Conservation (phyloP, 2,113 vertebrate species). For the Stictonetta naevosa region DNA sequence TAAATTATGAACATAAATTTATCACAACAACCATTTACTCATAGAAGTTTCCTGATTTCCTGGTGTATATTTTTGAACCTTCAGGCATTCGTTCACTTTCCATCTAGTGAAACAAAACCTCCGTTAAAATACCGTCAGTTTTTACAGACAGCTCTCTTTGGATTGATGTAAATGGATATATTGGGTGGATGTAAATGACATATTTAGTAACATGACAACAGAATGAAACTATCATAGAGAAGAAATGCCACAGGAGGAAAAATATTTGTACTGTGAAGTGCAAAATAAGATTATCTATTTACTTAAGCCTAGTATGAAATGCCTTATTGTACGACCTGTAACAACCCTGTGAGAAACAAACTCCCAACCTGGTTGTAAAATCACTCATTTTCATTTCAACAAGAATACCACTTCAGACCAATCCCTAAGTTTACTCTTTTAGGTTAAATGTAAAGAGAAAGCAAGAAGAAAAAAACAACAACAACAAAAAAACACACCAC, state of each 20-base stretch:
- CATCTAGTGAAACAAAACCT: background rate
- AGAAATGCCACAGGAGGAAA: background rate
- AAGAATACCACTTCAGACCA: background rate
- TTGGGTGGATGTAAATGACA: background rate
- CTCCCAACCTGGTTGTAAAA: background rate
- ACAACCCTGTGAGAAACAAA: background rate
- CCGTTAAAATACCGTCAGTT: background rate
- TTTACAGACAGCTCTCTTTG: background rate
- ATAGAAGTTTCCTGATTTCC: background rate
- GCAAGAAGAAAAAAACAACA: background rate
- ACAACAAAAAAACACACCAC: background rate
- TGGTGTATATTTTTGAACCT: background rate
- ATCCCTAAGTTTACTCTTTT: background rate
- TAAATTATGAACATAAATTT: background rate
- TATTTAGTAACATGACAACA: background rate
- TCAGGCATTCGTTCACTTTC: background rate
- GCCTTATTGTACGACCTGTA: background rate
- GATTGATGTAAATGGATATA: too few species aligned
- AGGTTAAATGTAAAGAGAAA: background rate
- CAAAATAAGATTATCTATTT: background rate
- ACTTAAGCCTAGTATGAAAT: background rate
- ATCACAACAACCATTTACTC: background rate
- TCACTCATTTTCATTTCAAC: background rate
- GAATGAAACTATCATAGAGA: background rate
- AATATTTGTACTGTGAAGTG: background rate